These are phyloP conservation scores for Triplophysa tibetana DNA, from an alignment of 2,113 vertebrate genomes.

Conservation along the genomic window DNA sequence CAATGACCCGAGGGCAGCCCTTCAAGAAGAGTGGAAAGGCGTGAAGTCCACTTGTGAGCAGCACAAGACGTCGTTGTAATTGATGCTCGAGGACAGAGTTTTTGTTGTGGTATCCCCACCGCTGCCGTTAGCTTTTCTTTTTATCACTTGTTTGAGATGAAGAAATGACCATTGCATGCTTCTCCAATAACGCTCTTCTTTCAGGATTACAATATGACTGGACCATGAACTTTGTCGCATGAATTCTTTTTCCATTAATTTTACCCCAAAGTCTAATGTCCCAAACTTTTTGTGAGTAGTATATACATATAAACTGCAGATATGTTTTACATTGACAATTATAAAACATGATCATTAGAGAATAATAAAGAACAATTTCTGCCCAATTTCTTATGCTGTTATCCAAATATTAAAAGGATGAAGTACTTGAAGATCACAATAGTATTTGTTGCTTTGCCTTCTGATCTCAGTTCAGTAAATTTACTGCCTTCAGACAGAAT, in stretches of 20 bases:
- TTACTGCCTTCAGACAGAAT: too few relatives aligned
- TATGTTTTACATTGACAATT: too few relatives aligned
- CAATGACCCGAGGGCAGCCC: conserved; percentile 22
- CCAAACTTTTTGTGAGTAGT: not conserved
- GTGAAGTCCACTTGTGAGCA: conserved; percentile 10
- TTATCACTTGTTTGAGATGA: conserved; percentile 4
- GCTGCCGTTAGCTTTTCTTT: not conserved
- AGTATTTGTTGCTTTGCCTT: too few relatives aligned
- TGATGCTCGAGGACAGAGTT: conserved; percentile 25
- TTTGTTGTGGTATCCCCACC: not conserved
- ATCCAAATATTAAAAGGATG: too few relatives aligned
- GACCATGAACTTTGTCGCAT: not conserved
- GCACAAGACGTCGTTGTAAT: conserved; percentile 24
- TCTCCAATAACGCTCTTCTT: not conserved
- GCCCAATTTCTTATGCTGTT: too few relatives aligned
- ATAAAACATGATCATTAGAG: too few relatives aligned
- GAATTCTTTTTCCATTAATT: conserved; percentile 30
- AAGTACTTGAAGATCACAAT: too few relatives aligned
- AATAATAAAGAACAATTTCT: too few relatives aligned
- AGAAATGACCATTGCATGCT: conserved; percentile 21
- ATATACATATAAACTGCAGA: too few relatives aligned
- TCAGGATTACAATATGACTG: not conserved
- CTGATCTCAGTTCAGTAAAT: too few relatives aligned
- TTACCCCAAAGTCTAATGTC: not conserved
- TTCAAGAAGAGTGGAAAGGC: too few relatives aligned